Conservation (phyloP, 2,888 invertebrate genomes). For the Cerastis leucographa region DNA sequence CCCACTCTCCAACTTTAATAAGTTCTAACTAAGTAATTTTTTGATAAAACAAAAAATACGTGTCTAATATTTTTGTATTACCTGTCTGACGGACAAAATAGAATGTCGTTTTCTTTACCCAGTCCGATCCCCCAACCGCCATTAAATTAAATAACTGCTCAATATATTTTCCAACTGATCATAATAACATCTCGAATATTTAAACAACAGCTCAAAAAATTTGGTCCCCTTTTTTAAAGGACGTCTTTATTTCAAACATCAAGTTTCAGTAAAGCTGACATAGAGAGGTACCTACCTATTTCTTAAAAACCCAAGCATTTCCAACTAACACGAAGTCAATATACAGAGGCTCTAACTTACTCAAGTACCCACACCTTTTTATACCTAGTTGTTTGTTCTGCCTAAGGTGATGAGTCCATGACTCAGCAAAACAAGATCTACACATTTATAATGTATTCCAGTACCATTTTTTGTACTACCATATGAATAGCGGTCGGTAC, state of each 20-base stretch:
- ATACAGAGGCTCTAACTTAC: not conserved
- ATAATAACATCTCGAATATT: too few relatives aligned
- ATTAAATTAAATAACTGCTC: too few relatives aligned
- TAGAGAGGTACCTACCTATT: not conserved
- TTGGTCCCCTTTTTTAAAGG: too few relatives aligned
- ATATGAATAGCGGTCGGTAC: conserved; percentile 4
- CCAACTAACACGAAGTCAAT: not conserved
- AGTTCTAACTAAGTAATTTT: too few relatives aligned
- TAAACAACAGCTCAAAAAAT: too few relatives aligned
- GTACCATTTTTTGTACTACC: conserved; percentile 22
- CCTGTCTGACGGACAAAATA: too few relatives aligned
- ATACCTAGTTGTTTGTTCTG: not conserved
- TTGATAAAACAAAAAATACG: too few relatives aligned
- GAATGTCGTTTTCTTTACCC: too few relatives aligned
- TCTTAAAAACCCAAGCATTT: not conserved
- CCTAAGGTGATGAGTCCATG: not conserved
- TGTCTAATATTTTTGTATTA: too few relatives aligned
- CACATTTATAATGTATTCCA: not conserved
- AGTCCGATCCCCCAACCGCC: too few relatives aligned
- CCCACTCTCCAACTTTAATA: too few relatives aligned
- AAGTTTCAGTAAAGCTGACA: not conserved
- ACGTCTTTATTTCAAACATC: not conserved
- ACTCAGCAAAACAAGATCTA: not conserved
- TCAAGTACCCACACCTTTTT: not conserved
- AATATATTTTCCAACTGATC: too few relatives aligned